Conservation (phyloP, 2,888 invertebrate genomes). For the Chorisops tibialis region DNA sequence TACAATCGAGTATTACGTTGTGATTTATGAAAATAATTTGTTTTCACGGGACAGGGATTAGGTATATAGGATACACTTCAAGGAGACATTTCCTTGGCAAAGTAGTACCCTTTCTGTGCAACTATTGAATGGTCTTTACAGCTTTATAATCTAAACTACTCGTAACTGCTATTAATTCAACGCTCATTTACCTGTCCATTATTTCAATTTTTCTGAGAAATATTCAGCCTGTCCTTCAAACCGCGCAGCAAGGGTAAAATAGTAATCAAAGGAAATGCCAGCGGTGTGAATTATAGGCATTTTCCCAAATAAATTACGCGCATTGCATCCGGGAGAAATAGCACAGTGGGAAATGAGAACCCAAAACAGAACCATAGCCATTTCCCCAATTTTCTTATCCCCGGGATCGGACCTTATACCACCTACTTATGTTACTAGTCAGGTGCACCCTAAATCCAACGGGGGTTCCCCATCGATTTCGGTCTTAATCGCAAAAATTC, state of each 20-base stretch:
- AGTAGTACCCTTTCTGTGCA: neutral
- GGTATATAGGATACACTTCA: no score
- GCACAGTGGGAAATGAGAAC: constrained; percentile 1
- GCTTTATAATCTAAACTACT: constrained; percentile 12
- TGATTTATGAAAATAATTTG: constrained; percentile 33
- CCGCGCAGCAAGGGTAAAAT: no score
- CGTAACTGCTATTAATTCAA: neutral
- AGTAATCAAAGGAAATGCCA: constrained; percentile 18
- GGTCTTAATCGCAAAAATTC: no score
- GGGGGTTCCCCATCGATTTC: no score
- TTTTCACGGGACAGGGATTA: no score
- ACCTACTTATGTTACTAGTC: no score
- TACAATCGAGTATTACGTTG: neutral
- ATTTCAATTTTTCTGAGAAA: no score
- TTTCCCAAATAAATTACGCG: constrained; percentile 15
- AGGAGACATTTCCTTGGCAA: no score
- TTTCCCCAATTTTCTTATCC: neutral
- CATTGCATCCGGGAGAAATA: constrained; percentile 1
- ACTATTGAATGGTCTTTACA: neutral
- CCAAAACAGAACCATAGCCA: constrained; percentile 11
- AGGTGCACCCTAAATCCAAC: no score
- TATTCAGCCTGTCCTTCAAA: no score
- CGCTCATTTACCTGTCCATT: no score
- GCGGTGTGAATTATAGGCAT: constrained; percentile 18
- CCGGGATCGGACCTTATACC: no score